Base-by-base conservation (phyloP, 2,888 invertebrate species). In the Orchesellides sinensis region DNA sequence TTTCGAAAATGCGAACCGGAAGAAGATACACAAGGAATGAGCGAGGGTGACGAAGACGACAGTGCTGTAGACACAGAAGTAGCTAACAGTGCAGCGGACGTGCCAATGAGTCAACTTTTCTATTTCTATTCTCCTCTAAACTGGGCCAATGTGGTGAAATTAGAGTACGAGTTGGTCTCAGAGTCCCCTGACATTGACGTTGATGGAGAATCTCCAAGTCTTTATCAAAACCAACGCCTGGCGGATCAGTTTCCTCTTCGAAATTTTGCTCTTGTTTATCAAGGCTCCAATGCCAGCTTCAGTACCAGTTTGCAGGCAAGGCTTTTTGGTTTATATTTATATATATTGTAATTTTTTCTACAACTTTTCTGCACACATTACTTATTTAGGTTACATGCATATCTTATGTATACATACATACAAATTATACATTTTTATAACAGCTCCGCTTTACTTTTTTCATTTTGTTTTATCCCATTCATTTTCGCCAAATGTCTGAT, bases 91-190 rank as follows among this genome's bases (percentile, higher is more conserved):
- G 19, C 21, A 19, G 49, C 78, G 25, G 75, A 74, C 63, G 59
- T 86, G 21, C 85, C 87, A 8, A 27, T 45, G 52, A 88, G 88
- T 84, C 88, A 88, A 83, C 84, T 88, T 49, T 80, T 88, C 69
- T 85, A 88, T 74, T 88, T 86, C 56, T 86, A 86, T 77, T 87
- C 88, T 14, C 88, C 88, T 2, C 21, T 88, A 32, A 68, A 79
- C 21, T 87, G 86, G 87, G 87, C 84, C 21, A 84, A 85, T 52
- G 83, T 86, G 75, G 65, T 88, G 47, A 87, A 87, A 80, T 73
- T 87, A 52, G 88, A 88, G 77, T 86, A 84, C 65, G 85, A 87
- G 65, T 72, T 77, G 32, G 79, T 85, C 65, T 40, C 78, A 27
- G 63, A 63, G 66, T 75, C 73, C 73, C 75, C 63, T 77, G 83